These are phyloP conservation scores for Apostichopus japonicus DNA, from an alignment of 35 echinoderm and acorn worm species.

Conservation along the genomic window DNA sequence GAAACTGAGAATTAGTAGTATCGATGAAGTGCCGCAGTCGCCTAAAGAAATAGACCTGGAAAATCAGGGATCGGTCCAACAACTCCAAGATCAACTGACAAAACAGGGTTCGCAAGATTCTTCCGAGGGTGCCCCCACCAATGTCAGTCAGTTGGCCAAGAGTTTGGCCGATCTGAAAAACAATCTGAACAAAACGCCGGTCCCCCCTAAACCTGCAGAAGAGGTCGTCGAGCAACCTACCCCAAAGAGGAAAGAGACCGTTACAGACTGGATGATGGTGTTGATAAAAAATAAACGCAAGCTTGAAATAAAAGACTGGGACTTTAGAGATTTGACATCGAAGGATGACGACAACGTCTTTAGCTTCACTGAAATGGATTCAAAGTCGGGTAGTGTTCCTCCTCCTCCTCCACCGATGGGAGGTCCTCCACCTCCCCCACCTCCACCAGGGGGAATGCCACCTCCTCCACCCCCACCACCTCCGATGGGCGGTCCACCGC, in stretches of 20 bases:
- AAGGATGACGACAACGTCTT: conserved; percentile 90
- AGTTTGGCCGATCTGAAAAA: conserved; percentile 65
- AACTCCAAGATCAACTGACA: conserved; percentile 76
- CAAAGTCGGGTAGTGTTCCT: not conserved
- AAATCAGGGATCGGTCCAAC: conserved; percentile 77
- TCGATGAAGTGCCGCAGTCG: not conserved
- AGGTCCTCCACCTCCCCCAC: conserved; percentile 41
- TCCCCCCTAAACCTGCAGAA: not conserved
- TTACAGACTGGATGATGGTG: conserved; percentile 65
- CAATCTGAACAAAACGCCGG: not conserved
- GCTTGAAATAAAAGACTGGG: conserved; percentile 76
- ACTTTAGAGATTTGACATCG: conserved; percentile 72
- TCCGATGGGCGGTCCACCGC: conserved; percentile 47
- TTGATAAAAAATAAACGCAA: conserved; percentile 78
- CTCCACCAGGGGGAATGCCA: conserved; percentile 52
- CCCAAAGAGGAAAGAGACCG: conserved; percentile 59
- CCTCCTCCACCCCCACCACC: conserved; percentile 52
- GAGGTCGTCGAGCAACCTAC: not conserved
- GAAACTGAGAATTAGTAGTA: conserved; percentile 19
- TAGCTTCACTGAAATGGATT: conserved; percentile 43
- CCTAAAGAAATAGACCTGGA: conserved; percentile 13
- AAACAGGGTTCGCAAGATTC: conserved; percentile 49
- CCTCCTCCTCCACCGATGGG: conserved; percentile 60
- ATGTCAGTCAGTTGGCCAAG: conserved; percentile 70
- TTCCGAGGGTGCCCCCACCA: conserved; percentile 11